Evolutionary conservation across 2,888 invertebrate genomes (phyloP).

Genomic region (Podabrus alpinus): DNA sequence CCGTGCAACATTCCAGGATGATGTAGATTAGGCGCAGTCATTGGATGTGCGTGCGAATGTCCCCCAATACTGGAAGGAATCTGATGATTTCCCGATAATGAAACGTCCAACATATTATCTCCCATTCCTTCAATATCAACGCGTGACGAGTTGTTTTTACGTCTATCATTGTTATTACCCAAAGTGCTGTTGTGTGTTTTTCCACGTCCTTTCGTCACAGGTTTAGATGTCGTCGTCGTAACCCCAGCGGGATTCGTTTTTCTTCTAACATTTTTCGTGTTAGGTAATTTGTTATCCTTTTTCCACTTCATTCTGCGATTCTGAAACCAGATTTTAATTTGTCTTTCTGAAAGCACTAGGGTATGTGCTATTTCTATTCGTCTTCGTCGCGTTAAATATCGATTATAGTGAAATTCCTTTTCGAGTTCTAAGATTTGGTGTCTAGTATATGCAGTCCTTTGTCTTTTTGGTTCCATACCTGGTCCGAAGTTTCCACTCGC

Average conservation of each 20-base stretch:
- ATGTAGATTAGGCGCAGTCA: constrained; percentile 46
- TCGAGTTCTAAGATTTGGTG: constrained; percentile 97
- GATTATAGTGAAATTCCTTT: constrained; percentile 97
- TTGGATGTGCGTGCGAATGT: constrained; percentile 61
- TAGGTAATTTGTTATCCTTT: constrained; percentile 86
- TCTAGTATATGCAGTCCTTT: constrained; percentile 95
- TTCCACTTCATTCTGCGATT: constrained; percentile 86
- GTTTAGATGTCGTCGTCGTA: constrained; percentile 55
- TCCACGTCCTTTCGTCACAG: constrained; percentile 50
- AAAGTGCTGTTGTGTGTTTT: constrained; percentile 51
- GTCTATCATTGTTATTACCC: constrained; percentile 67
- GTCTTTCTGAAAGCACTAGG: constrained; percentile 87
- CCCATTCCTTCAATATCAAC: constrained; percentile 63
- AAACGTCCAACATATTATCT: constrained; percentile 57
- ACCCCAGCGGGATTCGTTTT: constrained; percentile 78
- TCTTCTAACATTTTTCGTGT: constrained; percentile 76
- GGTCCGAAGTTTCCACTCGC: constrained; percentile 87
- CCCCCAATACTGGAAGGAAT: constrained; percentile 58
- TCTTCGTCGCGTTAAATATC: constrained; percentile 91
- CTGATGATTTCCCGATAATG: constrained; percentile 54
- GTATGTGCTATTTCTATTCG: constrained; percentile 97
- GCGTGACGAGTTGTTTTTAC: constrained; percentile 58
- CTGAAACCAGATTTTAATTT: constrained; percentile 90
- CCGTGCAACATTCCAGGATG: constrained; percentile 50
- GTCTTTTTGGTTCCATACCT: constrained; percentile 94